Conservation (phyloP, 35 echinoderm and acorn worm genomes). For the Stichopus chloronotus region DNA sequence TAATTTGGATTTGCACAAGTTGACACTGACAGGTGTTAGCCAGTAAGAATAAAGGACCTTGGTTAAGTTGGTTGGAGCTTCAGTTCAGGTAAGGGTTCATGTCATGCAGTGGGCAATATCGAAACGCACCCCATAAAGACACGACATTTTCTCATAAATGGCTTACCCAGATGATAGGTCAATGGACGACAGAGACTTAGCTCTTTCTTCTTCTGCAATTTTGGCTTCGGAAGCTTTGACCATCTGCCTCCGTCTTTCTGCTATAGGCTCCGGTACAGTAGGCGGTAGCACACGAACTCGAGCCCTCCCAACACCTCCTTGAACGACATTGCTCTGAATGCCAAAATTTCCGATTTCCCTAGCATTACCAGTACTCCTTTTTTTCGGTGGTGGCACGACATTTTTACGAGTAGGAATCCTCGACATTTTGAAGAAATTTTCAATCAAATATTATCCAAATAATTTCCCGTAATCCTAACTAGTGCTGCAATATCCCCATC, state of each 20-base stretch:
- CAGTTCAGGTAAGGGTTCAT: no score
- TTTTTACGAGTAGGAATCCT: constrained; percentile 54
- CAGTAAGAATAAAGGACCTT: no score
- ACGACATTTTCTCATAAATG: not conserved
- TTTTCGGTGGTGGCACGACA: constrained; percentile 5
- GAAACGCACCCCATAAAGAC: no score
- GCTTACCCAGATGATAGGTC: constrained; percentile 36
- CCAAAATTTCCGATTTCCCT: not conserved
- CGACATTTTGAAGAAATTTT: constrained; percentile 4
- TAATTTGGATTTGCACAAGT: no score
- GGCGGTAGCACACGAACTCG: constrained; percentile 58
- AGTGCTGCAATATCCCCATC: constrained; percentile 16
- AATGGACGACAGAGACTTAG: not conserved
- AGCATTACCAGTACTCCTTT: not conserved
- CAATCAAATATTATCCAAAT: constrained; percentile 34
- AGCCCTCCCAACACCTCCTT: constrained; percentile 55
- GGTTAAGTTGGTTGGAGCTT: no score
- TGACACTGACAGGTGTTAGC: no score
- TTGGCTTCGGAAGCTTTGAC: constrained; percentile 42
- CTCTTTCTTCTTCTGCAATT: constrained; percentile 41
- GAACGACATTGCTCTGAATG: not conserved
- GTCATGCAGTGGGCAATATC: no score
- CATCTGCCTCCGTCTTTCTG: constrained; percentile 53
- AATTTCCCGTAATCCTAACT: constrained; percentile 27
- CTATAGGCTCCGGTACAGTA: constrained; percentile 52